Evolutionary conservation across 2,113 vertebrate species (phyloP).

Genomic region (Apodemus speciosus): DNA sequence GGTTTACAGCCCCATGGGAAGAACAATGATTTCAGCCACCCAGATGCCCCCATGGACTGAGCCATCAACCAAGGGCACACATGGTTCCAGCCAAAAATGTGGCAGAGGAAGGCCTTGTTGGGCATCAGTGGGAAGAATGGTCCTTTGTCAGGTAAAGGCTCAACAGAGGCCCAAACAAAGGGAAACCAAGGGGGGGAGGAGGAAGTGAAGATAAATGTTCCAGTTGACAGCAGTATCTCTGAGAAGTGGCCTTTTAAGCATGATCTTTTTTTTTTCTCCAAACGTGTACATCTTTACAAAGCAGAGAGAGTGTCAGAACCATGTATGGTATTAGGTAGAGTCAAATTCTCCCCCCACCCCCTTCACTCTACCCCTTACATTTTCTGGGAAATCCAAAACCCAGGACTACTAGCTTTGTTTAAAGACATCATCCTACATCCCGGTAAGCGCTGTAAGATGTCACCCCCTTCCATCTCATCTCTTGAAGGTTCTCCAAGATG

Average conservation of each 20-base stretch:
- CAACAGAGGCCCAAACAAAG: too few relatives aligned
- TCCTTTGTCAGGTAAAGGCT: too few relatives aligned
- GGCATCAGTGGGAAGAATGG: too few relatives aligned
- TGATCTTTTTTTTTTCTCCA: background rate
- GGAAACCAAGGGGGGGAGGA: too few relatives aligned
- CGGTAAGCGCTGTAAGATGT: background rate
- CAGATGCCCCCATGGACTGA: too few relatives aligned
- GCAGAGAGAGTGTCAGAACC: background rate
- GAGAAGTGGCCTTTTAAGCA: background rate
- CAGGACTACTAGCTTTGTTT: background rate
- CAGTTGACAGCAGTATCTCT: background rate
- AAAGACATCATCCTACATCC: background rate
- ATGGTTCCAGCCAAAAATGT: too few relatives aligned
- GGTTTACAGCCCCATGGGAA: too few relatives aligned
- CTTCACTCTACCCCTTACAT: background rate
- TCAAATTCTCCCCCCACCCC: background rate
- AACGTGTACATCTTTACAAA: slow-evolving; percentile 32
- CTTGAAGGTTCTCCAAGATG: background rate
- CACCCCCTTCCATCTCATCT: background rate
- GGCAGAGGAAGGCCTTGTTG: too few relatives aligned
- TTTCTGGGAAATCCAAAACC: background rate
- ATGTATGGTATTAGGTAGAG: background rate
- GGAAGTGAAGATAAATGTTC: background rate
- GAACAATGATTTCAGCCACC: too few relatives aligned
- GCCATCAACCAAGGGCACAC: too few relatives aligned